Evolutionary conservation across 2,888 invertebrate genomes (phyloP), one percentile per base, ranked within the genome.

Genomic region (Mactromeris polynyma): DNA sequence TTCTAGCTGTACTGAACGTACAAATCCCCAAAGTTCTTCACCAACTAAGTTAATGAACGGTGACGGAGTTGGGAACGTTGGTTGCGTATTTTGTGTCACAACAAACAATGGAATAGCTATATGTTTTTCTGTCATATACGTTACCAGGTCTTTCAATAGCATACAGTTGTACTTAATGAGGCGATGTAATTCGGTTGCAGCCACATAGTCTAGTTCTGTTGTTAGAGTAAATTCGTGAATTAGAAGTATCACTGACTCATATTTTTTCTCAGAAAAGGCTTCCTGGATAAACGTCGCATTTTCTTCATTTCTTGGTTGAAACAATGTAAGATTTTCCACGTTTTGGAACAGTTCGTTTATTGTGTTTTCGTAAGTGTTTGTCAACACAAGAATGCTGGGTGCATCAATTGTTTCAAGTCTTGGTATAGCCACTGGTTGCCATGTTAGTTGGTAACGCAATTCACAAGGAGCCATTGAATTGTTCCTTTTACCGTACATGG

Each of bases 1-100:
- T 33, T 85, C 85, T 1, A 40, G 2, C 38, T 81, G 33, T 0
- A 85, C 36, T 19, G 85, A 80, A 14, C 85, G 79, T 26, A 85
- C 85, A 26, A 85, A 85, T 1, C 85, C 85, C 85, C 85, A 85
- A 26, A 85, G 58, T 64, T n/a, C n/a, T n/a, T n/a, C n/a, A n/a
- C n/a, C n/a, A n/a, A n/a, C n/a, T n/a, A n/a, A n/a, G n/a, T n/a
- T 77, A 2, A 82, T 69, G 19, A 11, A 2, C 17, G 58, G 11
- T 11, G 19, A 7, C 1, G 9, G 38, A 0, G n/a, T 40, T 9
- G 9, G 51, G 33, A 82, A 69, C 0, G 40, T 58, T 2, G 69
- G n/a, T 69, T n/a, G n/a, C n/a, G n/a, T n/a, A n/a, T n/a, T n/a
- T n/a, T n/a, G n/a, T n/a, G n/a, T n/a, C n/a, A n/a, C n/a, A n/a